Conservation (phyloP, 2,888 invertebrate genomes). For the Micropterix aruncella region DNA sequence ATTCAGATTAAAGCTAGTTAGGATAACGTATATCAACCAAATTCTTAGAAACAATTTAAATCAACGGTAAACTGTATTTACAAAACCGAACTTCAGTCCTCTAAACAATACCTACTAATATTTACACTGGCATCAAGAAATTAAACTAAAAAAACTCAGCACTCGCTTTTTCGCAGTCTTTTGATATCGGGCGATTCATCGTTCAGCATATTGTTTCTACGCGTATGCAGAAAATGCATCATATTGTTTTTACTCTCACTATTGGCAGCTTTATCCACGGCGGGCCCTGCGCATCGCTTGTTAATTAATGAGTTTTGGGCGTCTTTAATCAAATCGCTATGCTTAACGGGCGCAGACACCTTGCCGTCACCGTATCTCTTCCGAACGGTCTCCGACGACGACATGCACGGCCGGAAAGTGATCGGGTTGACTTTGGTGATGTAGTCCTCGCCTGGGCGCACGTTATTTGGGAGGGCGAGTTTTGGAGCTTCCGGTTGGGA, state of each 20-base stretch:
- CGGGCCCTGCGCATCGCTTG: background rate
- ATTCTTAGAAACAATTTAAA: too few relatives aligned
- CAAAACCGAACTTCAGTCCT: too few relatives aligned
- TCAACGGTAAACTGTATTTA: too few relatives aligned
- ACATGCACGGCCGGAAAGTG: background rate
- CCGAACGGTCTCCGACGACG: background rate
- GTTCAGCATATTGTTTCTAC: slow-evolving; percentile 26
- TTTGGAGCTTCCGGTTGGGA: too few relatives aligned
- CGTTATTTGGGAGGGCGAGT: too few relatives aligned
- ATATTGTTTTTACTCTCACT: slow-evolving; percentile 15
- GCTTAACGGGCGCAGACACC: background rate
- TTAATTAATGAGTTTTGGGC: background rate
- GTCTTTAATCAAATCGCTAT: background rate
- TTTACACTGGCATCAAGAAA: too few relatives aligned
- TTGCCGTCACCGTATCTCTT: background rate
- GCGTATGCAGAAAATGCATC: slow-evolving; percentile 28
- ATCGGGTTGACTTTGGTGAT: too few relatives aligned
- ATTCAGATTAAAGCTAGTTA: too few relatives aligned
- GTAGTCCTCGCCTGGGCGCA: background rate
- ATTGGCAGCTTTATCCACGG: background rate
- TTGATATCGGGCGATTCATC: slow-evolving; percentile 20
- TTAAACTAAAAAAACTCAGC: too few relatives aligned
- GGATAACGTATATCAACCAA: too few relatives aligned
- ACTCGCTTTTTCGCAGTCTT: background rate
- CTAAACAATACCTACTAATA: too few relatives aligned